These are phyloP conservation scores for Myripristis jacobus DNA, from an alignment of 2,797 vertebrate species.

Conservation along the genomic window DNA sequence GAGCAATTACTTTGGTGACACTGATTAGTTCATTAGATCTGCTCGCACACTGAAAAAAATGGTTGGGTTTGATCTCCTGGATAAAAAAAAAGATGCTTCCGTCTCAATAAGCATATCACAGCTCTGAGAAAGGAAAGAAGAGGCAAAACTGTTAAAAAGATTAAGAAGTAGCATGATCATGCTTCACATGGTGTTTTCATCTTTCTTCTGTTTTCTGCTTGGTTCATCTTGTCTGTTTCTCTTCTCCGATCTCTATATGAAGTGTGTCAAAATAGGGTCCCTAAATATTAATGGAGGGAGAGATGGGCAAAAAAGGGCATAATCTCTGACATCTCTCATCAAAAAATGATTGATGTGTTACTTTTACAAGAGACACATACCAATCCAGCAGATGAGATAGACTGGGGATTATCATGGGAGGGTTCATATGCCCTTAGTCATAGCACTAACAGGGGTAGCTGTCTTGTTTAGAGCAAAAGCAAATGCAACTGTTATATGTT, in stretches of 20 bases:
- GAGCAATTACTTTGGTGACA: not conserved
- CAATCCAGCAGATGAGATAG: not conserved
- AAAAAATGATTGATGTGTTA: not conserved
- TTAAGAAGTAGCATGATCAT: not conserved
- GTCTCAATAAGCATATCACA: not conserved
- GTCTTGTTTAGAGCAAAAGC: not conserved
- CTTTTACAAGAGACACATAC: slow-evolving; percentile 17
- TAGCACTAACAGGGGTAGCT: slow-evolving; percentile 8
- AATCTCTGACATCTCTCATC: not conserved
- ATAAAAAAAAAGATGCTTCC: not conserved
- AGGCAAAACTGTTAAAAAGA: not conserved
- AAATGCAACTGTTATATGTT: not conserved
- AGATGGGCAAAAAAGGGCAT: slow-evolving; percentile 13
- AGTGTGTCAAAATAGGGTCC: not conserved
- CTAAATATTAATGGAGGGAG: not conserved
- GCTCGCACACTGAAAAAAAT: not conserved
- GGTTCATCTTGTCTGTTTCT: not conserved
- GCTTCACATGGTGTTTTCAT: not conserved
- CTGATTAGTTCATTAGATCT: not conserved
- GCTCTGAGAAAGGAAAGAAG: not conserved
- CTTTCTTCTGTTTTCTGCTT: not conserved
- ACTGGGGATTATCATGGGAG: slow-evolving; percentile 3
- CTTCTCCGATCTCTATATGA: not conserved
- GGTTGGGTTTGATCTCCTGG: not conserved
- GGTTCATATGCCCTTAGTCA: not conserved